Evolutionary conservation across 2,797 vertebrate genomes (phyloP).

Genomic region (Okamejei kenojei): DNA sequence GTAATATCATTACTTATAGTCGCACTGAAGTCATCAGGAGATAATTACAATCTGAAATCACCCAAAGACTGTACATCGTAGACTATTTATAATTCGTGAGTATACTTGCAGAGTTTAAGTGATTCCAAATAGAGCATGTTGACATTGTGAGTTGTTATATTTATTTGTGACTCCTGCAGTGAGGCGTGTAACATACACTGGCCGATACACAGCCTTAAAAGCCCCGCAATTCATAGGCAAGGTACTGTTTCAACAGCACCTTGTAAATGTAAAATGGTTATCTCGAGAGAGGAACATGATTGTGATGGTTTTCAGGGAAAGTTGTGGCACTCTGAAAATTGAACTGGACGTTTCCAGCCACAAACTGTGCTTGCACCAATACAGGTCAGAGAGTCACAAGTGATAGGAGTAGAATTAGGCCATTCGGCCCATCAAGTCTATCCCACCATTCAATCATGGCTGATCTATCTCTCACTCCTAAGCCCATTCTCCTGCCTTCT

Average conservation of each 20-base stretch:
- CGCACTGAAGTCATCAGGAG: background rate
- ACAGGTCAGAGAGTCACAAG: no score
- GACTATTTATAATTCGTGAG: slow-evolving; percentile 35
- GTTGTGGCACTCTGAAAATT: no score
- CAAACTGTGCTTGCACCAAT: no score
- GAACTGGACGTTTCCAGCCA: no score
- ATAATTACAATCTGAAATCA: slow-evolving; percentile 28
- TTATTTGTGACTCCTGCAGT: slow-evolving; percentile 28
- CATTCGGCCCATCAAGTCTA: no score
- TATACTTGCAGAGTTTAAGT: background rate
- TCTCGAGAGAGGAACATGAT: no score
- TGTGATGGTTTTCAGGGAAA: no score
- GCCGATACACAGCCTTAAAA: background rate
- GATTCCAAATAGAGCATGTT: slow-evolving; percentile 11
- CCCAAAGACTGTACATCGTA: background rate
- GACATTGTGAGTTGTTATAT: slow-evolving; percentile 25
- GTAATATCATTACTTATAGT: background rate
- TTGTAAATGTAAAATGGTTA: no score
- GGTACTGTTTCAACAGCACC: background rate
- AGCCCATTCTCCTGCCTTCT: no score
- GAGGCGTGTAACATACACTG: background rate
- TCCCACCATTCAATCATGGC: no score
- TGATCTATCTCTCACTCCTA: no score
- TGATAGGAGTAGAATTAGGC: no score
- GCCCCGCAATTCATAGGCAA: background rate